Evolutionary conservation across 2,113 vertebrate species (phyloP), one percentile per base, ranked within the genome.

Genomic region (Lanius ludovicianus): DNA sequence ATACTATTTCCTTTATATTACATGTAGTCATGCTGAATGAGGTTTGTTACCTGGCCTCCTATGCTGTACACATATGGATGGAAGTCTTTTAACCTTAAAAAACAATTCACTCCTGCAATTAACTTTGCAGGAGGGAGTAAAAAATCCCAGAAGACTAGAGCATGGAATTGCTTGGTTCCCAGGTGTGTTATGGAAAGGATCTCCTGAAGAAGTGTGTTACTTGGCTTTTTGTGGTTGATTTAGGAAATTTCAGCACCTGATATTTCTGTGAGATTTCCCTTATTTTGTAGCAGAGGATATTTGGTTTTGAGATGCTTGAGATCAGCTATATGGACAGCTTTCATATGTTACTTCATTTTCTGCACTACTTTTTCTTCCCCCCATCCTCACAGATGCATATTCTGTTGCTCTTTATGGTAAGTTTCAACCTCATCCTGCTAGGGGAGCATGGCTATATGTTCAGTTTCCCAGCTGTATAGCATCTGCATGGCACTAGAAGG

Each of bases 51-150:
- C 47, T 84, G 50, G 14, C 30, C 6, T 87, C 23, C 31, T 59
- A 1, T 65, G 15, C 42, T 1, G 3, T 65, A 42, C 24, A 19
- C 3, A 9, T 39, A 37, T 0, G 3, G 46, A 55, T 6, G 5
- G 65, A 17, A 65, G 42, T 5, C 13, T 79, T 95, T 53, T 56
- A 50, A 24, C 10, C 23, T 41, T 70, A 53, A 65, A 87, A 83
- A 35, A 7, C 31, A 55, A 6, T 52, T 90, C 10, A 7, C 4
- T 71, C 18, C 55, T 85, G 21, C 62, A 62, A 4, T 76, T 79
- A 42, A 31, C 39, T 52, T 90, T 62, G 49, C 37, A 69, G 23
- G 28, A 78, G 25, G 33, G 39, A 87, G 39, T 52, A 81, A 76
- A 84, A 79, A 59, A 6, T 33, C 15, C 1, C 21, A 27, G 49